Evolutionary conservation across 1,140 invertebrate species (phyloP), one percentile per base, ranked within the genome.

Genomic region (Brachionus rotundiformis): DNA sequence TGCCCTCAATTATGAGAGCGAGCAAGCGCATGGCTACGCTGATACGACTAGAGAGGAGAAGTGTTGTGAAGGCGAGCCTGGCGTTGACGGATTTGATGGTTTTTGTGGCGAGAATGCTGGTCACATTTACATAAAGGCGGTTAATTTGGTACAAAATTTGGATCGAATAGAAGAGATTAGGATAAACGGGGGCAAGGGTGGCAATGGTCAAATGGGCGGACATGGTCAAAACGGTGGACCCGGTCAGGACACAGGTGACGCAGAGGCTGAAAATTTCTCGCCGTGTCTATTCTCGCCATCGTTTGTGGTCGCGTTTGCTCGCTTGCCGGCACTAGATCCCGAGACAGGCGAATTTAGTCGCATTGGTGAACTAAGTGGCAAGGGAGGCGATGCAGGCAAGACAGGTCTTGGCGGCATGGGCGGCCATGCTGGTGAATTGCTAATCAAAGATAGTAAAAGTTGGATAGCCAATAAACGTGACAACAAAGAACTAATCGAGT

Each of bases 281-380:
- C 1, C 27, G 5, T 68, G 63, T 68, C n/a, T 68, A 4, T 33
- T 68, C 13, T 68, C 63, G 27, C 7, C 63, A 5, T 7, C 11
- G n/a, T 68, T 68, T 33, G 63, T 68, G 6, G n/a, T 68, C 16
- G 63, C 63, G 16, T 68, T 68, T 68, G 63, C 63, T 16, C 63
- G 63, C 1, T 19, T 68, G 29, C 63, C 63, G 0, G 63, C 29
- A 6, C n/a, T 68, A 3, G 63, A 68, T 68, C 63, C 63, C 2
- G 63, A 68, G 16, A 68, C 63, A 33, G 63, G 63, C 63, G 63
- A 68, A 16, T 68, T 68, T 33, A 68, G 63, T 16, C 63, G 63
- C 29, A 31, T 1, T 33, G 29, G 63, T 8, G 63, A 68, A 33
- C 31, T 68, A 5, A 68, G 63, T 68, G 63, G 63, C 13, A 33